These are phyloP conservation scores for Drosophila anomelani DNA, from an alignment of 2,888 invertebrate genomes.

Conservation along the genomic window DNA sequence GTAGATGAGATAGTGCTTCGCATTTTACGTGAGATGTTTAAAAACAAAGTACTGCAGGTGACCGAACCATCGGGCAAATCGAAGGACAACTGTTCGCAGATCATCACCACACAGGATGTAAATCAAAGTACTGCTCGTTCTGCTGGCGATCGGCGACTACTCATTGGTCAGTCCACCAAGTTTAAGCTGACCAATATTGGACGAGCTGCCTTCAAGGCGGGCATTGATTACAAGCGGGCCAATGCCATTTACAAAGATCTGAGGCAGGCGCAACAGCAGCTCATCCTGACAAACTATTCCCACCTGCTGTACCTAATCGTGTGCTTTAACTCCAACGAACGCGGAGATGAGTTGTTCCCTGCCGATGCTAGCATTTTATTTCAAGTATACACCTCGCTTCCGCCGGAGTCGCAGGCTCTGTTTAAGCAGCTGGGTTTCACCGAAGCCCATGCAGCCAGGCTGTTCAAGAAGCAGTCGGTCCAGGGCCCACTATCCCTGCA, in stretches of 20 bases:
- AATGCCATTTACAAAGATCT: constrained; percentile 91
- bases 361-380: constrained; percentile 83
- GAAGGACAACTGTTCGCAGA: constrained; percentile 64
- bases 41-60: constrained; percentile 81
- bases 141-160: constrained; percentile 66
- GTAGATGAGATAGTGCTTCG: constrained; percentile 75
- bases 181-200: constrained; percentile 89
- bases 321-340: constrained; percentile 80
- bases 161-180: constrained; percentile 84
- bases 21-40: constrained; percentile 83
- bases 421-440: constrained; percentile 91
- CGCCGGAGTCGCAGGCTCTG: constrained; percentile 88
- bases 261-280: constrained; percentile 88
- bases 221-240: constrained; percentile 90
- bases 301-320: constrained; percentile 94
- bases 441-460: constrained; percentile 89
- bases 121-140: constrained; percentile 51
- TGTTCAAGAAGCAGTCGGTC: constrained; percentile 88
- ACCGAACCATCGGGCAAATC: constrained; percentile 39
- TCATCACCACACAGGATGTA: constrained; percentile 81
- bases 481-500: constrained; percentile 85
- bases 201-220: constrained; percentile 93
- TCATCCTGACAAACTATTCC: constrained; percentile 92
- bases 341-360: constrained; percentile 89
- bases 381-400: constrained; percentile 87